Evolutionary conservation across 2,113 vertebrate genomes (phyloP).

Genomic region (Ovis aries): DNA sequence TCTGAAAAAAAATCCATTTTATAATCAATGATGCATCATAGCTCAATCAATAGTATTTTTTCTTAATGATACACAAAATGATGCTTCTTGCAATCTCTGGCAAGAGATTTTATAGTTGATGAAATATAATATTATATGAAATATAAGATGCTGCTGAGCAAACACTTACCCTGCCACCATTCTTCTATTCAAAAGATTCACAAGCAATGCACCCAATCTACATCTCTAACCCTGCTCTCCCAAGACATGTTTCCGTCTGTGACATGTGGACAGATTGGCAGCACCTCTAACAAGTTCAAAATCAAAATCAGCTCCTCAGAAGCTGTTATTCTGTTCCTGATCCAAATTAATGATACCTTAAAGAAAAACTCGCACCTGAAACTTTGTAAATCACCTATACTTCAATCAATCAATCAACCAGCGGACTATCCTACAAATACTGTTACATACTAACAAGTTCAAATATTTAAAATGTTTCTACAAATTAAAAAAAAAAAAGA

Average conservation of each 20-base stretch:
- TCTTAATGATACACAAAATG: conserved; percentile 9
- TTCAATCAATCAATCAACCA: not conserved
- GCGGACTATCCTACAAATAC: not conserved
- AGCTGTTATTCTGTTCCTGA: not conserved
- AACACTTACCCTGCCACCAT: not conserved
- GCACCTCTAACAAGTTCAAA: not conserved
- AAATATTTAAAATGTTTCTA: not conserved
- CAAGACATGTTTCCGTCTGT: not conserved
- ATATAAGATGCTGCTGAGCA: not conserved
- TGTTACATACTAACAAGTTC: not conserved
- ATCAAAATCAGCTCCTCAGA: not conserved
- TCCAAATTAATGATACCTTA: not conserved
- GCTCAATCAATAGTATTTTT: not conserved
- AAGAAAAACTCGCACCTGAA: not conserved
- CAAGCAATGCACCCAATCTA: not conserved
- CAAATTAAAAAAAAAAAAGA: not conserved
- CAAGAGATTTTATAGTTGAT: not conserved
- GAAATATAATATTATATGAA: not conserved
- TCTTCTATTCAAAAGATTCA: not conserved
- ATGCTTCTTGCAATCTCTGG: not conserved
- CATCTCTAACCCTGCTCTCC: not conserved
- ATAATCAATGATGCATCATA: not conserved
- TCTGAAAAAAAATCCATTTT: not conserved
- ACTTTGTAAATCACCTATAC: not conserved
- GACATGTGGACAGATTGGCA: not conserved